A percentile compares a stretch with the other conserved stretches of the same genome.
Conservation (phyloP, 2,113 vertebrate species). For the Athene cunicularia region DNA sequence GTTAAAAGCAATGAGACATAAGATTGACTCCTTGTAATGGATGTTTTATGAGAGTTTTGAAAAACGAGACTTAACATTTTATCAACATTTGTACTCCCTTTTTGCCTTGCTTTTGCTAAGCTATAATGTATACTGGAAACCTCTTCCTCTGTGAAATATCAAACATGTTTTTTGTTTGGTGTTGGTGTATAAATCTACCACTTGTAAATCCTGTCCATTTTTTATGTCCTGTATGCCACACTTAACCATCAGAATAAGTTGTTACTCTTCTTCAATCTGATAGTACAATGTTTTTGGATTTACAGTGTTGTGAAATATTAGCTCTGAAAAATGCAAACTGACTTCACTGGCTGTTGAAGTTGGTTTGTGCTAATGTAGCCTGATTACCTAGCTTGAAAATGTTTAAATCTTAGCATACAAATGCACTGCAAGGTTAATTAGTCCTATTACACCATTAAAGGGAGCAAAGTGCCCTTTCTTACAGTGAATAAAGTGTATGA, state of each 20-base stretch:
- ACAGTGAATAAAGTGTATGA: background rate
- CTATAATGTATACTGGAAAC: background rate
- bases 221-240: background rate
- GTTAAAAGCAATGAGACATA: background rate
- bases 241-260: background rate
- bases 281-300: slow-evolving; percentile 4
- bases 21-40: background rate
- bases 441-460: background rate
- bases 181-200: background rate
- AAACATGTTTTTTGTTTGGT: background rate
- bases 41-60: background rate
- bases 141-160: background rate
- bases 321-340: slow-evolving; percentile 3
- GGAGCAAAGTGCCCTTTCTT: background rate
- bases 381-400: slow-evolving; percentile 6
- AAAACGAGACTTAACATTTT: background rate
- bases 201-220: background rate
- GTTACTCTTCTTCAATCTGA: background rate
- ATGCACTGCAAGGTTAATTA: slow-evolving; percentile 29
- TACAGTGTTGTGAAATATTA: slow-evolving; percentile 48
- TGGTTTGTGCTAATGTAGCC: slow-evolving; percentile 10
- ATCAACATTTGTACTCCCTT: background rate
- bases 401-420: slow-evolving; percentile 15
- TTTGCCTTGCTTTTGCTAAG: background rate
- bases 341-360: background rate